Base-by-base conservation (phyloP, 1,140 invertebrate species). In the Zaprionus nigranus region DNA sequence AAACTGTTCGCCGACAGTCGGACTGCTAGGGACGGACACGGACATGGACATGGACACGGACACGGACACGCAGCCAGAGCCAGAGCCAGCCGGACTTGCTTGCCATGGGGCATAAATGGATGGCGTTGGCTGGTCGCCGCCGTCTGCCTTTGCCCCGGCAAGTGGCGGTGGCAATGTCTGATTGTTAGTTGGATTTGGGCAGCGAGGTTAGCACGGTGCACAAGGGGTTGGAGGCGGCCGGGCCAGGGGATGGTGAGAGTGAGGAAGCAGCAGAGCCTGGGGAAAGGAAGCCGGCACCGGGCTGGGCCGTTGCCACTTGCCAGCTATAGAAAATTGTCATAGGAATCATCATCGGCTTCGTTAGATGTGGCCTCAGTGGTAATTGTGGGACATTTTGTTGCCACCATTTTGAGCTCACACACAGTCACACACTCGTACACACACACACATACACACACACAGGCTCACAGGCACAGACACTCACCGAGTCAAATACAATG, bases 301-400 rank as follows among this genome's bases (percentile, higher is more conserved):
- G 72, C 54, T 53, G 70, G 76, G 68, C 78, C 72, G 71, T 79
- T 88, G 84, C 84, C 84, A 88, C 84, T 88, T 88, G 84, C 85
- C 85, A 90, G 84, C 85, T 88, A 84, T 90, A 88, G 84, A 88
- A 91, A 91, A 91, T 91, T 91, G 90, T 90, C 90, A 91, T 91
- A 91, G 90, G 85, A 91, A 91, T 91, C 90, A 91, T 91, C 90
- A 87, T 90, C 90, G 90, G 90, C 84, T 88, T 92, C 90, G 90
- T 92, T 92, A 92, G 90, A 91, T 91, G 90, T 91, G 90, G 90
- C 90, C 90, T 90, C 77, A 88, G 90, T 87, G 86, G 90, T 92
- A 92, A 92, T 92, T 92, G 90, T 90, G 90, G 90, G 90, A 90
- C 90, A 91, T 91, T 91, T 91, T 87, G 86, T 91, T 90, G 86